phyloP scores from a whole-genome alignment of 2,113 vertebrate genomes.

The Etia nguti region DNA sequence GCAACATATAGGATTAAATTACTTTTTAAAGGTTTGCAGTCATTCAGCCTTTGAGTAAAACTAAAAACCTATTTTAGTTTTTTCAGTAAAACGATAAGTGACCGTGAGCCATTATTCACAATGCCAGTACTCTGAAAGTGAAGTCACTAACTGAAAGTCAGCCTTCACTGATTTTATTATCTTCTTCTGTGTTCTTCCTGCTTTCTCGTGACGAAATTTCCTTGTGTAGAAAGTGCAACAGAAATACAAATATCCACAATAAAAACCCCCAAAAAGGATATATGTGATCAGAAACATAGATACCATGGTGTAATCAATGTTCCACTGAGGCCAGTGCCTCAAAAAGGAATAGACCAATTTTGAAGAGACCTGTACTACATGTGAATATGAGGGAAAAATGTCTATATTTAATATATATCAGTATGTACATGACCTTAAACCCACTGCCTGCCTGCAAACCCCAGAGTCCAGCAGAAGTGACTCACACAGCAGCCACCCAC shows the following conservation, averaged over 20 bases:
- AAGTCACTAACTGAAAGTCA: background rate
- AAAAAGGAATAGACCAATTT: background rate
- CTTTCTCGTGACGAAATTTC: background rate
- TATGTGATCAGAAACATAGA: background rate
- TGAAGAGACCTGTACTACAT: background rate
- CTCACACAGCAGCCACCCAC: background rate
- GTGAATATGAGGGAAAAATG: too few species aligned
- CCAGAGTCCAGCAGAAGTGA: background rate
- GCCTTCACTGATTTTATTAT: background rate
- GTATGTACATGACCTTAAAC: background rate
- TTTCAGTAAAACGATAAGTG: background rate
- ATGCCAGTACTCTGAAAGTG: background rate
- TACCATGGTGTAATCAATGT: background rate
- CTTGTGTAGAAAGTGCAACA: background rate
- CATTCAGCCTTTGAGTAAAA: background rate
- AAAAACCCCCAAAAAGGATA: background rate
- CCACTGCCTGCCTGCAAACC: background rate
- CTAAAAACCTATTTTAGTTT: background rate
- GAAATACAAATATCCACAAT: background rate
- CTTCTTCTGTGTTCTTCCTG: background rate
- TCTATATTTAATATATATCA: background rate
- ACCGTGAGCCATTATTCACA: background rate
- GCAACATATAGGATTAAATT: background rate
- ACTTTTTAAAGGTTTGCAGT: background rate
- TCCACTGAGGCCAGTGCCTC: background rate